phyloP scores from a whole-genome alignment of 92 coral and sea anemone genomes.

The Epizoanthus stellaris region DNA sequence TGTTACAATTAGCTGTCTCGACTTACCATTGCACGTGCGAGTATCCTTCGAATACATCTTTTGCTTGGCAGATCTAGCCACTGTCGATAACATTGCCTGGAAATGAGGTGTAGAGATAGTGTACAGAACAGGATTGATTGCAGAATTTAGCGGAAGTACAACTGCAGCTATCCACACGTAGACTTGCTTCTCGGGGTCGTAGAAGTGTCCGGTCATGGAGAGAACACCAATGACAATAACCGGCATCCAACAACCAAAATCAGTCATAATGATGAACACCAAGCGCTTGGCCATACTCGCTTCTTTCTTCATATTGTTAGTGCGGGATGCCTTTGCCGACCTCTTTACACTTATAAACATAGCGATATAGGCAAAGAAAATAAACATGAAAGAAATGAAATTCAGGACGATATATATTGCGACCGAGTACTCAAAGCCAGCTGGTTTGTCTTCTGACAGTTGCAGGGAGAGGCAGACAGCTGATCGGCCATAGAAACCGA shows the following conservation, averaged over 20 bases:
- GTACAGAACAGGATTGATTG: neutral
- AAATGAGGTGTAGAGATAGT: no score
- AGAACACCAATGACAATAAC: neutral
- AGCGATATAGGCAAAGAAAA: slow-evolving; percentile 2
- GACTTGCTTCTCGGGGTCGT: neutral
- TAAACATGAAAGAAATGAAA: slow-evolving; percentile 4
- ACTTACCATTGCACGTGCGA: no score
- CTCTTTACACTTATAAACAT: neutral
- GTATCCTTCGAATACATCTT: no score
- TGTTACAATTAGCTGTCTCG: no score
- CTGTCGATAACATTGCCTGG: no score
- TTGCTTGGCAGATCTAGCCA: no score
- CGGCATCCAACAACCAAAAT: neutral
- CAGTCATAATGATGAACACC: no score
- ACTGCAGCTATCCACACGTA: neutral
- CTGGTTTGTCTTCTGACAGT: slow-evolving; percentile 21
- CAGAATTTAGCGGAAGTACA: neutral
- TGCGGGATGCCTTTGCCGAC: neutral
- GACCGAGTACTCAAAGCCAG: slow-evolving; percentile 43
- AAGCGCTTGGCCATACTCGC: neutral
- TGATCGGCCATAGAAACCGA: slow-evolving; percentile 18
- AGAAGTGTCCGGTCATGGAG: neutral
- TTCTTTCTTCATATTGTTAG: neutral
- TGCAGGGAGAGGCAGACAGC: slow-evolving; percentile 28
- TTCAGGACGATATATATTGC: slow-evolving; percentile 1